Evolutionary conservation across 1,140 invertebrate genomes (phyloP), one percentile per base, ranked within the genome.

Genomic region (Arion vulgaris): DNA sequence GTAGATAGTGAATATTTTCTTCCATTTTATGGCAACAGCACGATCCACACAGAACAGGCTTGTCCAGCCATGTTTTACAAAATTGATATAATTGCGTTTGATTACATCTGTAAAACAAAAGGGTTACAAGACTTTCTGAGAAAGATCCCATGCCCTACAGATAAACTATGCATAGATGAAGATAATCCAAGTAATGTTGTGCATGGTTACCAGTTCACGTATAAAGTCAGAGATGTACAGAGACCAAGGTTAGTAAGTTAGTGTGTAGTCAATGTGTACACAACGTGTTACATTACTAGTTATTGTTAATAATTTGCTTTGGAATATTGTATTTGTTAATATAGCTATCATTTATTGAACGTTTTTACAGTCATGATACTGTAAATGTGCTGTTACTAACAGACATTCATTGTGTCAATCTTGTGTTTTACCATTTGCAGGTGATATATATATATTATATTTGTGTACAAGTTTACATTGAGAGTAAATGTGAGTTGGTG

Each of bases 121-220:
- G 95, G 94, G 34, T 85, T 88, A 49, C 91, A 96, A 87, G 97
- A 99, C 93, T 96, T 97, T 88, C 93, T 99, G 41, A 94, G 98
- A 81, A 94, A 95, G 90, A 94, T 99, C 66, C 98, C 98, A 26
- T 99, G 98, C 92, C 94, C 95, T 0, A 93, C 93, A 86, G 95
- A 94, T 72, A 91, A 95, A 86, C 87, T 98, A 4, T 99, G 98
- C 92, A 89, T 94, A 36, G 97, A 98, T 93, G 97, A 99, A 93
- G 96, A 91, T 80, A 94, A 95, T 78, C 94, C 96, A 23, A 94
- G 94, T 90, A 96, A 96, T 94, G 96, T 99, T 0, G 94, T 99
- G 0, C 94, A 95, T 86, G 95, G 95, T 75, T 95, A 96, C 92
- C 98, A 99, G 92, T 98, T 99, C 90, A 99, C 98, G 2, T 98